These are phyloP conservation scores for Melospiza georgiana DNA, from an alignment of 2,113 vertebrate genomes.

Conservation along the genomic window DNA sequence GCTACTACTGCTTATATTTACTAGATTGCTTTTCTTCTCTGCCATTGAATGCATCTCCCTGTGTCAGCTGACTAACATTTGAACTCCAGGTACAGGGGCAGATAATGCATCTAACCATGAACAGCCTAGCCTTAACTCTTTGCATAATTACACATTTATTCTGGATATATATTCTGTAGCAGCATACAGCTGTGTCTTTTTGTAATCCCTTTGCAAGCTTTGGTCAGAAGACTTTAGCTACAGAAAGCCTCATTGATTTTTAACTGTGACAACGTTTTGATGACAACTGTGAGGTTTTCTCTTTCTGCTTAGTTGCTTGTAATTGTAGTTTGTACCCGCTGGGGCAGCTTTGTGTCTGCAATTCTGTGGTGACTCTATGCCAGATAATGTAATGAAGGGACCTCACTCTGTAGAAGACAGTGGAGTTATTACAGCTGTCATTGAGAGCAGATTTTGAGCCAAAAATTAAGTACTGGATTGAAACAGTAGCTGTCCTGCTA, in stretches of 20 bases:
- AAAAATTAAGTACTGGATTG: not conserved
- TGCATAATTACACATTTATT: not conserved
- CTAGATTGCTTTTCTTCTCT: not conserved
- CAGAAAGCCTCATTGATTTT: constrained; percentile 35
- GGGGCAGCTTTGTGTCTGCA: constrained; percentile 13
- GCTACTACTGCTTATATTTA: constrained; percentile 19
- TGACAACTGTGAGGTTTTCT: constrained; percentile 21
- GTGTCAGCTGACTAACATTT: not conserved
- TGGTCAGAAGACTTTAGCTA: not conserved
- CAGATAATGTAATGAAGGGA: not conserved
- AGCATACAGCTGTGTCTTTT: not conserved
- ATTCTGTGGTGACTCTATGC: not conserved
- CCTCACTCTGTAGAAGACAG: not conserved
- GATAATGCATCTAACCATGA: not conserved
- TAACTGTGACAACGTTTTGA: constrained; percentile 9
- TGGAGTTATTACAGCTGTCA: not conserved
- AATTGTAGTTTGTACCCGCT: not conserved
- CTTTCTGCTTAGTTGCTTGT: constrained; percentile 31
- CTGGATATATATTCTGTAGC: not conserved
- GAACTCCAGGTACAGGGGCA: not conserved
- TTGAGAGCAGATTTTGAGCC: not conserved
- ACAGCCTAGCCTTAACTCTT: not conserved
- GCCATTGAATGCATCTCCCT: not conserved
- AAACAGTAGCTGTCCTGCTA: not conserved
- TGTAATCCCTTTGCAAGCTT: not conserved